Base-by-base conservation (phyloP, 2,797 vertebrate genomes). In the Kryptolebias ocellatus region DNA sequence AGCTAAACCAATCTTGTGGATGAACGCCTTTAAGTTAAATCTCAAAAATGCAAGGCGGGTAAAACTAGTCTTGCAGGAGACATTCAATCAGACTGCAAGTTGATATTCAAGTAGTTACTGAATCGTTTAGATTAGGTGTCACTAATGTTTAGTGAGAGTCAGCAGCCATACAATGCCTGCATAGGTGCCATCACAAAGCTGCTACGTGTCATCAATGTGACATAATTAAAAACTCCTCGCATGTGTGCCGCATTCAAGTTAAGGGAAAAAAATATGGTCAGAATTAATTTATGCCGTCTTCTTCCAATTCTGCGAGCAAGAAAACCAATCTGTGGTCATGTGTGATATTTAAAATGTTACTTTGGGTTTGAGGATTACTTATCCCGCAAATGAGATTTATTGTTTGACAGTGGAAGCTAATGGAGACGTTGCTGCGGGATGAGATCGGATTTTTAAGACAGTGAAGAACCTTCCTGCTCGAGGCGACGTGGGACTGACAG, bases 91-190 rank as follows among this genome's bases (percentile, higher is more conserved):
- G 86, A 87, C 61, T 45, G 46, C 7, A 80, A 79, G 85, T 73
- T 89, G 80, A 87, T 90, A 85, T 87, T 86, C 91, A 89, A 87
- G 89, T 91, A 92, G 90, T 92, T 92, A 91, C 91, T 92, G 91
- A 92, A 78, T 92, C 91, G 93, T 92, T 93, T 89, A 93, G 90
- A 92, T 94, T 90, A 92, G 83, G 87, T 91, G 90, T 92, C 91
- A 91, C 89, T 91, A 86, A 88, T 88, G 91, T 89, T 91, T 90
- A 92, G 90, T 34, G 81, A 84, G 85, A 92, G 80, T 78, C 53
- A 69, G 78, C 61, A 85, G 73, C 82, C 83, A 74, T 70, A 76
- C 54, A 84, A 61, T 61, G 67, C 78, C 81, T 72, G 81, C 70
- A 76, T 74, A 59, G 67, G 82, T 77, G 87, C 86, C 84, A 89